Evolutionary conservation across 2,888 invertebrate species (phyloP), one percentile per base, ranked within the genome.

Genomic region (Smittia sp.): DNA sequence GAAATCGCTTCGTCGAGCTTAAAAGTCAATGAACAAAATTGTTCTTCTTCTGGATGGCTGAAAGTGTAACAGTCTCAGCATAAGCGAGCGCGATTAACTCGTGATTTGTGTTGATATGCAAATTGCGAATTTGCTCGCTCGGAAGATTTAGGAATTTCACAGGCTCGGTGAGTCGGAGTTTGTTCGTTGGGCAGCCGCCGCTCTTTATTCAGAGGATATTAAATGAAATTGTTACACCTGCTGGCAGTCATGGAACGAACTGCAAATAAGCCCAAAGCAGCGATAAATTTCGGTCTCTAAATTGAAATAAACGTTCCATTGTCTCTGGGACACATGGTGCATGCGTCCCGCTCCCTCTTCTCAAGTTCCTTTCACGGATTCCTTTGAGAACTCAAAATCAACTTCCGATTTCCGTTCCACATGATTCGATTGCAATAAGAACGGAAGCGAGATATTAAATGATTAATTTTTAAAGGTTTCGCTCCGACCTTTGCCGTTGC

Each of bases 331-430:
- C 25, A 63, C 62, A 63, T 63, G 62, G 25, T 25, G 25, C 62
- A 63, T 63, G 25, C 24, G 58, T 58, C 58, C 24, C 58, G 24
- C 58, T 58, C 24, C 22, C 11, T 58, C 11, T 58, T 15, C 20
- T 25, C 9, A 9, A 32, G 32, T 62, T 25, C 24, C 25, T 63
- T 13, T 46, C 46, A 2, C 11, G 46, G 46, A 11, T 6, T 3
- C 15, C 38, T 38, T 38, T 38, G 15, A 46, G 32, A 69, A 52
- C 52, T 52, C 39, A 54, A 22, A 69, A 69, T 69, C 69, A 69
- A 69, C 69, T 69, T 69, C 69, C 69, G 69, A 69, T 69, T 69
- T 69, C 69, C 68, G 41, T 18, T 68, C 46, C 13, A 67, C 41
- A 68, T 68, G 68, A 24, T 46, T 46, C 46, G 46, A 41, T 46